Percentiles rank a stretch among this genome's conserved stretches.
Evolutionary conservation across 2,888 invertebrate genomes (phyloP).

Genomic region (Stratiomys singularior): DNA sequence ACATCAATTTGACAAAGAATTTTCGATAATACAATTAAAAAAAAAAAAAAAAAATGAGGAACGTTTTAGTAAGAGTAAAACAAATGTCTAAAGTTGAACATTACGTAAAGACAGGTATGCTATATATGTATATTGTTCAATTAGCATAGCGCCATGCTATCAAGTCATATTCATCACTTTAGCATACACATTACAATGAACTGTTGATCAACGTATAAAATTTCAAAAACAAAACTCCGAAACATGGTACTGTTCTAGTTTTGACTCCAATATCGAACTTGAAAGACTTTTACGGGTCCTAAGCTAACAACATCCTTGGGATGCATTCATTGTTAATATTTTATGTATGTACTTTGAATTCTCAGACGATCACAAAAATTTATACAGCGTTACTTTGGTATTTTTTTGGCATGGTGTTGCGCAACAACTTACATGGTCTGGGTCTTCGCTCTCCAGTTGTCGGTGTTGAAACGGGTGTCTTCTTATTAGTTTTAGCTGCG

Average conservation of each 20-base stretch:
- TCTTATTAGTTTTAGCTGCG: constrained; percentile 74
- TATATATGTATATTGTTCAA: constrained; percentile 27
- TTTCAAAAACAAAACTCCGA: constrained; percentile 5
- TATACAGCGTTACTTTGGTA: constrained; percentile 4
- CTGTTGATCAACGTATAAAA: constrained; percentile 28
- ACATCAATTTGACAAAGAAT: constrained; percentile 39
- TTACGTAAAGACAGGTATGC: constrained; percentile 39
- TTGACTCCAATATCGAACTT: not conserved
- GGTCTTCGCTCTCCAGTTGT: constrained; percentile 69
- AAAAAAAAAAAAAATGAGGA: constrained; percentile 9
- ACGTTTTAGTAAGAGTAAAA: not conserved
- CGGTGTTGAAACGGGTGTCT: constrained; percentile 70
- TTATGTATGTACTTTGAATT: constrained; percentile 10
- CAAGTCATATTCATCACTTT: constrained; percentile 41
- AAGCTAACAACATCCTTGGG: constrained; percentile 13
- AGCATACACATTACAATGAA: constrained; percentile 43
- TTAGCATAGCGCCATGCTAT: constrained; percentile 45
- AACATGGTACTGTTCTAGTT: constrained; percentile 21
- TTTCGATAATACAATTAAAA: not conserved
- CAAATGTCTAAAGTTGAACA: constrained; percentile 23
- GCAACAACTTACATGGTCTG: constrained; percentile 78
- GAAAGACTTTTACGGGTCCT: constrained; percentile 9
- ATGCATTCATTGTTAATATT: not conserved
- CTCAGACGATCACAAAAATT: constrained; percentile 7
- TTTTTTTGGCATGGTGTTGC: not conserved